Evolutionary conservation across 2,797 vertebrate species (phyloP).

Genomic region (Lepilemur ruficaudatus): DNA sequence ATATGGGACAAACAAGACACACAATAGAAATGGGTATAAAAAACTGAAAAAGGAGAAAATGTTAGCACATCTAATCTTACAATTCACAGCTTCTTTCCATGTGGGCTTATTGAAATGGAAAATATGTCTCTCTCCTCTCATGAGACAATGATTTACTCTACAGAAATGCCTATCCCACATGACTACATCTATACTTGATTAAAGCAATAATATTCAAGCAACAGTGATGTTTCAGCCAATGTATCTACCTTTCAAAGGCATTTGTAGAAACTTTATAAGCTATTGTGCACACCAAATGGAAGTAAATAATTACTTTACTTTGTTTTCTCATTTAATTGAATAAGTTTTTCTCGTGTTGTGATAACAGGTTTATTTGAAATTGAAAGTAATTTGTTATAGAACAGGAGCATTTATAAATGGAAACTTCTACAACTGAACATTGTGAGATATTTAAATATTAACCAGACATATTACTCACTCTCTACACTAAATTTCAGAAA

Average conservation of each 20-base stretch:
- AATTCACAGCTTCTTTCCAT: not conserved
- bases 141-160: not conserved
- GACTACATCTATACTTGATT: not conserved
- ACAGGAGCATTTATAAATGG: slow-evolving; percentile 76
- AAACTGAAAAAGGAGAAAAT: slow-evolving; percentile 32
- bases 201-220: not conserved
- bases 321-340: slow-evolving; percentile 66
- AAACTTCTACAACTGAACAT: slow-evolving; percentile 75
- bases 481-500: slow-evolving; percentile 80
- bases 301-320: slow-evolving; percentile 59
- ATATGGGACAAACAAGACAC: slow-evolving; percentile 19
- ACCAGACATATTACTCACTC: slow-evolving; percentile 72
- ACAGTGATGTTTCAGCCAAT: not conserved
- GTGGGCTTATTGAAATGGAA: not conserved
- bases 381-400: slow-evolving; percentile 78
- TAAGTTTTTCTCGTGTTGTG: slow-evolving; percentile 66
- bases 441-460: slow-evolving; percentile 82
- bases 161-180: not conserved
- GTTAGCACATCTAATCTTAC: not conserved
- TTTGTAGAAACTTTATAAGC: slow-evolving; percentile 27
- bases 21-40: slow-evolving; percentile 18
- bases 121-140: not conserved
- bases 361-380: slow-evolving; percentile 72
- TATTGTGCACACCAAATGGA: slow-evolving; percentile 1
- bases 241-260: not conserved